Conservation (phyloP, 2,797 vertebrate species). For the Epinephelus malabaricus region DNA sequence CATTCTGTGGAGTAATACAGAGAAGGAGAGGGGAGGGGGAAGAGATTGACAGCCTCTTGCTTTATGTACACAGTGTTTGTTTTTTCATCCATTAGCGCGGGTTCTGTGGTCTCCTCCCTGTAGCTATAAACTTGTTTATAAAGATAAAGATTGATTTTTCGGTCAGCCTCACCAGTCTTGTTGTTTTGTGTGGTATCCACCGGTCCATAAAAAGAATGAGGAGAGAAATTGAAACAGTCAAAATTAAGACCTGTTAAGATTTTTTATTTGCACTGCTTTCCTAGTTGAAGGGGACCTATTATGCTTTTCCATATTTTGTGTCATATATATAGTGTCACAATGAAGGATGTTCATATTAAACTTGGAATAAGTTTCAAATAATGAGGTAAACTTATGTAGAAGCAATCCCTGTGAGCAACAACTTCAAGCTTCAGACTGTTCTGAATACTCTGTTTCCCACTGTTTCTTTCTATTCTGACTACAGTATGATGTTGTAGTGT, state of each 20-base stretch:
- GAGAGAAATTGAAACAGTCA: not conserved
- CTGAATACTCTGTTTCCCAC: too few species aligned
- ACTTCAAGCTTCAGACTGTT: too few species aligned
- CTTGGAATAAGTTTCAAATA: too few species aligned
- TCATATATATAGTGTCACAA: too few species aligned
- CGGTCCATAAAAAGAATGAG: not conserved
- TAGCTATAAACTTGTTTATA: slow-evolving; percentile 35
- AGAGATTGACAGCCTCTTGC: slow-evolving; percentile 14
- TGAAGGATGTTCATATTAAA: too few species aligned
- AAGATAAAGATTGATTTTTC: slow-evolving; percentile 37
- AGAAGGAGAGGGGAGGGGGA: not conserved
- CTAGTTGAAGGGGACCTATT: not conserved
- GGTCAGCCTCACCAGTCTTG: slow-evolving; percentile 10
- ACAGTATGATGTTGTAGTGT: too few species aligned
- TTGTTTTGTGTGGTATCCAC: slow-evolving; percentile 8
- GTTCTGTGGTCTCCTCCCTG: slow-evolving; percentile 31
- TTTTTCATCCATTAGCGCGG: slow-evolving; percentile 37
- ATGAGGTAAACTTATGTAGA: too few species aligned
- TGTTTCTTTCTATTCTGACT: too few species aligned
- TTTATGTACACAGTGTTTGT: slow-evolving; percentile 25
- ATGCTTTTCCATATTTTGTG: too few species aligned
- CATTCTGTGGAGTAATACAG: not conserved
- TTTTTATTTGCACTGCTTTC: not conserved
- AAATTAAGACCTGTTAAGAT: slow-evolving; percentile 3
- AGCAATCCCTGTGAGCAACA: too few species aligned